Evolutionary conservation across 1,140 invertebrate genomes (phyloP).

Genomic region (Diprion similis): DNA sequence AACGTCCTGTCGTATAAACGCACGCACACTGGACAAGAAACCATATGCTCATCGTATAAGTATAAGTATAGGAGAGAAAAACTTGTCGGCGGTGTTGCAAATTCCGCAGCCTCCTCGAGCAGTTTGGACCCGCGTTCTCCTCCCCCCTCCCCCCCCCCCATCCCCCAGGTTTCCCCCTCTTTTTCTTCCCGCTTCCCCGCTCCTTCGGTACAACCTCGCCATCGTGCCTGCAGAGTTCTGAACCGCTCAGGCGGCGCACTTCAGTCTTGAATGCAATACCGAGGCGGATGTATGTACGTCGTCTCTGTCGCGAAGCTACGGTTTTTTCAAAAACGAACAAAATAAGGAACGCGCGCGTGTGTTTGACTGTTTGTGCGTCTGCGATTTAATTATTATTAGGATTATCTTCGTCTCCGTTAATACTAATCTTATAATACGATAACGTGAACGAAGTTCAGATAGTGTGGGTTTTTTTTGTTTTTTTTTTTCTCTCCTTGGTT

Average conservation of each 20-base stretch:
- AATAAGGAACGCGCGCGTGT: no score
- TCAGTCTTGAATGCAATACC: not conserved
- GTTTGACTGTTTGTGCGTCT: no score
- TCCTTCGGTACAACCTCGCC: not conserved
- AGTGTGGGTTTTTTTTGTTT: not conserved
- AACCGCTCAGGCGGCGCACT: not conserved
- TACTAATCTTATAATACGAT: no score
- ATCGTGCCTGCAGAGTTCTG: not conserved
- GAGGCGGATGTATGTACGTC: not conserved
- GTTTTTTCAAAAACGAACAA: not conserved
- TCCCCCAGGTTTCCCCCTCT: not conserved
- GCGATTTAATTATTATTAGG: no score
- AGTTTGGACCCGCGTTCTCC: constrained; percentile 32
- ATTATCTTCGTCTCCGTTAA: no score
- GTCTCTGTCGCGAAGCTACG: not conserved
- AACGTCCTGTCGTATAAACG: constrained; percentile 14
- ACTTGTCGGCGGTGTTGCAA: constrained; percentile 45
- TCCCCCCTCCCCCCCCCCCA: not conserved
- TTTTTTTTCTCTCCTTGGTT: not conserved
- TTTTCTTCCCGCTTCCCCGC: constrained; percentile 19
- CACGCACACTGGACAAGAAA: constrained; percentile 19
- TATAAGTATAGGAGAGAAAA: constrained; percentile 36
- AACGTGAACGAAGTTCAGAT: not conserved
- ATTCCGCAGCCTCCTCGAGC: constrained; percentile 46
- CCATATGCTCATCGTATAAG: constrained; percentile 47